Conservation (phyloP, 1,140 invertebrate species). For the Rhyacophila brunnea region DNA sequence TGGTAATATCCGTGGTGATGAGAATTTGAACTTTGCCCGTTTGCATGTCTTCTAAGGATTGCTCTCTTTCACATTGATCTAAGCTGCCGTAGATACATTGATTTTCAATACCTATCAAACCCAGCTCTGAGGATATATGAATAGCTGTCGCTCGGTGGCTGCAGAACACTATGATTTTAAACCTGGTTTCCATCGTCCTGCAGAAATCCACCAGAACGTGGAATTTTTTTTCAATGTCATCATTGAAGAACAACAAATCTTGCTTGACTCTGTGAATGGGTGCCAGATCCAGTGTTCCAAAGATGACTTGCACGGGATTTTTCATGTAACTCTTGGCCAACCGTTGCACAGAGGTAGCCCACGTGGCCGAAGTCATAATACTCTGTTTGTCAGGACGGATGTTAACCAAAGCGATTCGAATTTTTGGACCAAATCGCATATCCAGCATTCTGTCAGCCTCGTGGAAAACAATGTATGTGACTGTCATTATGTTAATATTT, state of each 20-base stretch:
- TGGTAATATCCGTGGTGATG: conserved; percentile 92
- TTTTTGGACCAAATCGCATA: conserved; percentile 87
- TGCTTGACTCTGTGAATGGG: conserved; percentile 83
- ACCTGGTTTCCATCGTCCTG: conserved; percentile 62
- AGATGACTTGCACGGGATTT: conserved; percentile 84
- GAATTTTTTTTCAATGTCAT: conserved; percentile 54
- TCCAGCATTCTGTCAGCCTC: conserved; percentile 87
- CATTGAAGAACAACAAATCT: conserved; percentile 68
- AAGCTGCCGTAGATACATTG: conserved; percentile 87
- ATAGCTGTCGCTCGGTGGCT: conserved; percentile 79
- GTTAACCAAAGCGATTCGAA: conserved; percentile 75
- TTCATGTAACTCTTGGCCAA: conserved; percentile 83
- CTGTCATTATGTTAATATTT: conserved; percentile 67
- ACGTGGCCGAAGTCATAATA: conserved; percentile 87
- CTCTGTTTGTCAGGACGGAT: conserved; percentile 79
- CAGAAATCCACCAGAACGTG: conserved; percentile 57
- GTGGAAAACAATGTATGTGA: conserved; percentile 88
- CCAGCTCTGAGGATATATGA: conserved; percentile 75
- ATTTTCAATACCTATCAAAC: conserved; percentile 63
- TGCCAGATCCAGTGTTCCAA: conserved; percentile 82
- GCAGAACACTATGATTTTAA: conserved; percentile 88
- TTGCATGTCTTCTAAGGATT: conserved; percentile 79
- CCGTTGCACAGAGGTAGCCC: conserved; percentile 79
- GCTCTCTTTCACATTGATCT: conserved; percentile 83
- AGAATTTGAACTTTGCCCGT: conserved; percentile 73